Evolutionary conservation across 1,140 invertebrate genomes (phyloP).

Genomic region (Chironomus striatipennis): DNA sequence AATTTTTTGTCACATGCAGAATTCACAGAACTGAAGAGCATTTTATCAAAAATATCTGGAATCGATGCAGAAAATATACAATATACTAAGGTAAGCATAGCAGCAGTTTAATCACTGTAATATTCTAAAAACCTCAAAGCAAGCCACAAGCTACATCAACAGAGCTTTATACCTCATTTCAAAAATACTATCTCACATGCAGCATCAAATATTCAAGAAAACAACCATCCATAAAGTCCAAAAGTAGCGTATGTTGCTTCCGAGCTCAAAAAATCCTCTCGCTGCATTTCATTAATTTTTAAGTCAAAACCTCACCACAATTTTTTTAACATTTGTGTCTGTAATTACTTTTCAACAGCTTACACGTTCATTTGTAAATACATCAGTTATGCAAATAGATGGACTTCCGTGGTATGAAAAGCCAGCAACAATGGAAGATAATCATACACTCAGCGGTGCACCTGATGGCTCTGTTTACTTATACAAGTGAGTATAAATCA

Average conservation of each 20-base stretch:
- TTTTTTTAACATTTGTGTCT: too few species aligned
- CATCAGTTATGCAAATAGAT: slow-evolving; percentile 36
- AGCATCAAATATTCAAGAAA: too few species aligned
- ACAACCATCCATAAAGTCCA: too few species aligned
- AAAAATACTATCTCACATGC: too few species aligned
- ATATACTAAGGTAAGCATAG: slow-evolving; percentile 46
- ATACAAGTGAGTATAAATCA: slow-evolving; percentile 28
- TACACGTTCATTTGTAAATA: slow-evolving; percentile 37
- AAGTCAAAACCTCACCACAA: too few species aligned
- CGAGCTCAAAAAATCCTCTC: too few species aligned
- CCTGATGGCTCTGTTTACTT: slow-evolving; percentile 35
- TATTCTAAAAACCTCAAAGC: slow-evolving; percentile 22
- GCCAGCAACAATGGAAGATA: slow-evolving; percentile 31
- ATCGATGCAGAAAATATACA: slow-evolving; percentile 55
- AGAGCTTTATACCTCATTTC: too few species aligned
- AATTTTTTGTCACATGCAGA: slow-evolving; percentile 31
- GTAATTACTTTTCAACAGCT: slow-evolving; percentile 28
- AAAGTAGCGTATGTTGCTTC: too few species aligned
- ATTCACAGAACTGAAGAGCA: slow-evolving; percentile 38
- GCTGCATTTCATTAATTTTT: too few species aligned
- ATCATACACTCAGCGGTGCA: slow-evolving; percentile 32
- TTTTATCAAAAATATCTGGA: slow-evolving; percentile 50
- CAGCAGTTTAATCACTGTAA: slow-evolving; percentile 18
- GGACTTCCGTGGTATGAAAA: slow-evolving; percentile 33
- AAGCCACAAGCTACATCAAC: too few species aligned